These are phyloP conservation scores for Montipora foliosa DNA, from an alignment of 64 coral and sea anemone genomes.

Conservation along the genomic window DNA sequence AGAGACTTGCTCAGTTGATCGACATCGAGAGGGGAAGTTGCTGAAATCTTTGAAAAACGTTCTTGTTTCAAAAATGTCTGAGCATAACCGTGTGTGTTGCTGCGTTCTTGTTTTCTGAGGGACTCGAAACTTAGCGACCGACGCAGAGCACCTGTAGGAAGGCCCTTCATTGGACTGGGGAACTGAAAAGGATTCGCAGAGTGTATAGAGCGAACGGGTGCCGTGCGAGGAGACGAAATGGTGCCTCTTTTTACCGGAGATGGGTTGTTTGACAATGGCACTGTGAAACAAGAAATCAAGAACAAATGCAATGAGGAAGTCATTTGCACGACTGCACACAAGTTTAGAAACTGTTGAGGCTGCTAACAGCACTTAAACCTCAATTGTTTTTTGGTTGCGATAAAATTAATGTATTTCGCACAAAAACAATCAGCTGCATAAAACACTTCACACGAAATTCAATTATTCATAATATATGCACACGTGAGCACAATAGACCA, in stretches of 20 bases:
- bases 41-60: neutral
- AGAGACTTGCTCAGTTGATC: neutral
- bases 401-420: too few species aligned
- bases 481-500: too few species aligned
- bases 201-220: conserved; percentile 21
- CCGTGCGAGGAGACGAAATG: neutral
- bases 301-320: neutral
- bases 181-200: conserved; percentile 32
- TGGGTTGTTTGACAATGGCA: neutral
- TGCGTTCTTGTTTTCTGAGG: neutral
- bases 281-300: neutral
- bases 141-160: neutral
- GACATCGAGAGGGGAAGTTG: neutral
- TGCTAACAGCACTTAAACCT: too few species aligned
- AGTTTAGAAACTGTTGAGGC: too few species aligned
- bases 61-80: neutral
- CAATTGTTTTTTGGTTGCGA: too few species aligned
- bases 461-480: too few species aligned
- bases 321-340: too few species aligned
- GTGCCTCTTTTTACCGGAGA: neutral
- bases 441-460: too few species aligned
- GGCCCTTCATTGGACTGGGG: neutral
- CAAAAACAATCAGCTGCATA: too few species aligned
- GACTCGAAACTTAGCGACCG: conserved; percentile 37
- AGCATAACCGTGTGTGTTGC: neutral